Evolutionary conservation across 2,888 invertebrate species (phyloP).

Genomic region (Tanaodytes sp.): DNA sequence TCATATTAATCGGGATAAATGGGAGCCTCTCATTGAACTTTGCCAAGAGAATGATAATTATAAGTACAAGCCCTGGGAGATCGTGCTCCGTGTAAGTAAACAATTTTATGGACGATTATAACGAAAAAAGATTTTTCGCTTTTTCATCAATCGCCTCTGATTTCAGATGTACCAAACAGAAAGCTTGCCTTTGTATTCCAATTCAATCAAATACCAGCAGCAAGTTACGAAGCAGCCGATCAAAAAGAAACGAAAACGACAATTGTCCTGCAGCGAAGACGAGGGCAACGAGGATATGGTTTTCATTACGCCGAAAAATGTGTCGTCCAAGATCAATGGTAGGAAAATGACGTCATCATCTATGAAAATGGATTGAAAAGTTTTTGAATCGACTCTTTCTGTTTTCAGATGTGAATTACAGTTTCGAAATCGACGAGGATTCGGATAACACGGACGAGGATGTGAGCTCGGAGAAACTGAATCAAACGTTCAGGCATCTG

Average conservation of each 20-base stretch:
- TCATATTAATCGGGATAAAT: slow-evolving; percentile 80
- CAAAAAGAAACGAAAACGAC: slow-evolving; percentile 73
- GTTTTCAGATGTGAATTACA: slow-evolving; percentile 65
- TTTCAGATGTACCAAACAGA: slow-evolving; percentile 74
- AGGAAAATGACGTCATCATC: too few relatives aligned
- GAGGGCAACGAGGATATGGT: slow-evolving; percentile 78
- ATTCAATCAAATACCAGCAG: slow-evolving; percentile 62
- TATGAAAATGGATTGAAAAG: too few relatives aligned
- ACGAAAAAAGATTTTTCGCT: too few relatives aligned
- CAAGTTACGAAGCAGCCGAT: slow-evolving; percentile 60
- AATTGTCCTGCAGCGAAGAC: slow-evolving; percentile 77
- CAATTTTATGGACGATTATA: not conserved
- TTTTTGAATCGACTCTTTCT: too few relatives aligned
- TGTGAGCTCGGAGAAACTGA: slow-evolving; percentile 80
- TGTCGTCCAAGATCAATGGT: slow-evolving; percentile 58
- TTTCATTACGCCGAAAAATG: slow-evolving; percentile 73
- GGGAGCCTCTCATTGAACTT: slow-evolving; percentile 90
- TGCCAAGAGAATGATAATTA: slow-evolving; percentile 77
- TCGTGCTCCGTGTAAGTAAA: slow-evolving; percentile 76
- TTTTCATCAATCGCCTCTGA: too few relatives aligned
- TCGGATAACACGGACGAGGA: slow-evolving; percentile 83
- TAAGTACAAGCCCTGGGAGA: slow-evolving; percentile 82
- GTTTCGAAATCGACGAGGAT: slow-evolving; percentile 74
- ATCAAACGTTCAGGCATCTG: slow-evolving; percentile 83
- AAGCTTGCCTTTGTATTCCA: slow-evolving; percentile 75